A percentile compares a stretch with the other conserved stretches of the same genome.
phyloP scores from a whole-genome alignment of 1,140 invertebrate species.

The Pentalonia nigronervosa region DNA sequence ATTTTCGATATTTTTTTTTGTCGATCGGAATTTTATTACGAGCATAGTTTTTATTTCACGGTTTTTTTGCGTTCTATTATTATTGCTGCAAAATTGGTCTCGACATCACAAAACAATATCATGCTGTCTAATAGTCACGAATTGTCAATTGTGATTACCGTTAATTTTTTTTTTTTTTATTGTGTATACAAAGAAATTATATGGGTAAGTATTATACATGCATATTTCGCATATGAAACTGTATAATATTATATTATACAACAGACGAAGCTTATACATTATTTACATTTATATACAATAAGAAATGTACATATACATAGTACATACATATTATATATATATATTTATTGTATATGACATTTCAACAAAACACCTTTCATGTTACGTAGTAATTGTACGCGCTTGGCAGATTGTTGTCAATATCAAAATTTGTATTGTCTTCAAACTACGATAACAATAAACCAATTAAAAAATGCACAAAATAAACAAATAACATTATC shows the following conservation, averaged over 20 bases:
- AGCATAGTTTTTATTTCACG: not conserved
- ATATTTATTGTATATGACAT: not conserved
- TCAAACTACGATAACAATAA: constrained; percentile 32
- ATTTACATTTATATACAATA: constrained; percentile 25
- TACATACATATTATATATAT: not conserved
- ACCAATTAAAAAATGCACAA: constrained; percentile 4
- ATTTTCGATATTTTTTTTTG: constrained; percentile 24
- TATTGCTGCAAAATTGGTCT: not conserved
- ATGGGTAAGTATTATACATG: not conserved
- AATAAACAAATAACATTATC: constrained; percentile 35
- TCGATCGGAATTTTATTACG: constrained; percentile 18
- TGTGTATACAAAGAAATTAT: constrained; percentile 4
- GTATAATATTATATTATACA: not conserved
- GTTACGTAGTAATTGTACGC: constrained; percentile 6
- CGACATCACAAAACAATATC: not conserved
- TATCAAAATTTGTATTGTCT: constrained; percentile 34
- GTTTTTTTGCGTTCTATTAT: not conserved
- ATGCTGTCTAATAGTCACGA: not conserved
- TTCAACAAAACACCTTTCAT: constrained; percentile 16
- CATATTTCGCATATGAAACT: not conserved
- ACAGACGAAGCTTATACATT: not conserved
- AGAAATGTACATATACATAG: not conserved
- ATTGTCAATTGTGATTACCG: constrained; percentile 25
- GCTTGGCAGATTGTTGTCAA: constrained; percentile 37
- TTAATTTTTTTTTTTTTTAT: constrained; percentile 1